A percentile compares a stretch with the other conserved stretches of the same genome.
phyloP scores from a whole-genome alignment of 2,888 invertebrate species.

The Tridacna gigas region DNA sequence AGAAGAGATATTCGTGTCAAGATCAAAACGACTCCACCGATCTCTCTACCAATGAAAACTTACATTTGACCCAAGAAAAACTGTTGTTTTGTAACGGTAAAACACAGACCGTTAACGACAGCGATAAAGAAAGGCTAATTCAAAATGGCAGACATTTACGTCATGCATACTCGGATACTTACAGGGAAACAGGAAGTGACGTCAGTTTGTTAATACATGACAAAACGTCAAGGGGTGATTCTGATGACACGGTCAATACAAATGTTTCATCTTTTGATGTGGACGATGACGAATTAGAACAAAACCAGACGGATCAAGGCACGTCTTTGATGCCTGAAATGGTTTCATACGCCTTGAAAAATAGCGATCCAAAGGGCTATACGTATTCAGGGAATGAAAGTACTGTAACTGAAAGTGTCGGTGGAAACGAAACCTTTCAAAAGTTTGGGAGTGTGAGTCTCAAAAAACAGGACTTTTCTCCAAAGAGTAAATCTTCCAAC shows the following conservation, averaged over 20 bases:
- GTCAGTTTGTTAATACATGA: constrained; percentile 1
- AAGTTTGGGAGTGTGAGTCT: not conserved
- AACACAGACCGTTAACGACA: not conserved
- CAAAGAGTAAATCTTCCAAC: not conserved
- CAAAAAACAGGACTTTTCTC: not conserved
- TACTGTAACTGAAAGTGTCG: constrained; percentile 44
- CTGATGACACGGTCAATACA: constrained; percentile 29
- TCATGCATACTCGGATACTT: not conserved
- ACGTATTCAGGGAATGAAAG: constrained; percentile 32
- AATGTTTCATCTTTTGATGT: constrained; percentile 20
- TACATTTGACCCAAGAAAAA: not conserved
- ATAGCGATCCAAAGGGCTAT: constrained; percentile 4
- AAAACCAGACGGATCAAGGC: not conserved
- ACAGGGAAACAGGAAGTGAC: constrained; percentile 8
- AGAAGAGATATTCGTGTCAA: not conserved
- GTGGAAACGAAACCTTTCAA: constrained; percentile 30
- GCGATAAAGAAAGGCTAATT: constrained; percentile 21
- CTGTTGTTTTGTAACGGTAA: constrained; percentile 2
- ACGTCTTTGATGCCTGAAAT: constrained; percentile 12
- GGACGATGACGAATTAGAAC: constrained; percentile 1
- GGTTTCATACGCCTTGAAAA: not conserved
- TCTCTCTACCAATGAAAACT: not conserved
- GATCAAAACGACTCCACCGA: not conserved
- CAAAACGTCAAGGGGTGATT: constrained; percentile 16
- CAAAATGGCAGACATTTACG: constrained; percentile 5